A percentile compares a stretch with the other conserved stretches of the same genome.
Evolutionary conservation across 2,113 vertebrate genomes (phyloP).

Genomic region (Malurus melanocephalus): DNA sequence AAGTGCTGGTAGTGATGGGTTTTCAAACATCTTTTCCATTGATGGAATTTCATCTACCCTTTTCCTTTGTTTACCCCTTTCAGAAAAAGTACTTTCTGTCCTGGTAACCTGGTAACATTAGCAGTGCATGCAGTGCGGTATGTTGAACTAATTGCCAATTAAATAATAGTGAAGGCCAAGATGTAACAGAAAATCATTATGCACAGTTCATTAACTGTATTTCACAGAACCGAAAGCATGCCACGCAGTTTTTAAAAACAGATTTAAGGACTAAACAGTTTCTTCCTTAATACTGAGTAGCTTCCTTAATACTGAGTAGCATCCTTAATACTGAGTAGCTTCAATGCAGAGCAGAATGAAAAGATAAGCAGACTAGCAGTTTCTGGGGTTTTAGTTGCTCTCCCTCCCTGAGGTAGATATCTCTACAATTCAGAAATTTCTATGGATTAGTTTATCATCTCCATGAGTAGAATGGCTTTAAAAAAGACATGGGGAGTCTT

Average conservation of each 20-base stretch:
- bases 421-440: background rate
- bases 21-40: conserved; percentile 2
- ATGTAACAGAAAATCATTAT: conserved; percentile 47
- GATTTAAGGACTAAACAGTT: background rate
- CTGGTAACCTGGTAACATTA: conserved; percentile 16
- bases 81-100: conserved; percentile 18
- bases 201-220: conserved; percentile 41
- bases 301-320: background rate
- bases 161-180: conserved; percentile 23
- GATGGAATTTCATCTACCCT: conserved; percentile 24
- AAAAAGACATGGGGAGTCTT: background rate
- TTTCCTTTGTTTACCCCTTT: conserved; percentile 11
- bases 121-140: background rate
- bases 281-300: background rate
- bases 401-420: fast-evolving
- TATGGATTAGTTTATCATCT: background rate
- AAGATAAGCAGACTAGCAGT: background rate
- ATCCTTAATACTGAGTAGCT: background rate
- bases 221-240: background rate
- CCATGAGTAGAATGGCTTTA: background rate
- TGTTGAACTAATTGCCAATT: conserved; percentile 55
- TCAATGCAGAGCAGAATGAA: background rate
- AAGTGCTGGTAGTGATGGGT: background rate
- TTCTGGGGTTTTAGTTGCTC: background rate
- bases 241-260: background rate